Conservation (phyloP, 2,888 invertebrate genomes). For the Timema podura region DNA sequence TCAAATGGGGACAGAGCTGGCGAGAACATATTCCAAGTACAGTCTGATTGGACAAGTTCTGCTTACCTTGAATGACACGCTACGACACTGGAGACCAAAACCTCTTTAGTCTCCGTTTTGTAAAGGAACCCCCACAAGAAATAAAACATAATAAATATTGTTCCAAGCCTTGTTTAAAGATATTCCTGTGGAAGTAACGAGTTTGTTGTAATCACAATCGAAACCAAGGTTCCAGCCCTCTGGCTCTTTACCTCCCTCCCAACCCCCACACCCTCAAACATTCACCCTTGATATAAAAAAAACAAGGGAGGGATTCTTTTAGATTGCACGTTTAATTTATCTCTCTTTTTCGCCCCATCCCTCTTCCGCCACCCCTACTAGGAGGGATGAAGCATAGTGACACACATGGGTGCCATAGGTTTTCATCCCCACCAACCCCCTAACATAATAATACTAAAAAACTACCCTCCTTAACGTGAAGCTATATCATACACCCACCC, state of each 20-base stretch:
- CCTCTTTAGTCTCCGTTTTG: too few relatives aligned
- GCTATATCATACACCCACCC: constrained; percentile 22
- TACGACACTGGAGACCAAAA: too few relatives aligned
- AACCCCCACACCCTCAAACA: constrained; percentile 7
- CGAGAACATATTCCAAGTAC: too few relatives aligned
- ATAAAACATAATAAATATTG: too few relatives aligned
- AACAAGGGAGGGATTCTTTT: constrained; percentile 18
- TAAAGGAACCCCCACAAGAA: too few relatives aligned
- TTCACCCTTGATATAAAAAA: constrained; percentile 7
- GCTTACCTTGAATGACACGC: too few relatives aligned
- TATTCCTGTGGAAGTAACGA: too few relatives aligned
- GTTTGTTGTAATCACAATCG: too few relatives aligned
- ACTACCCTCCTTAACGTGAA: constrained; percentile 29
- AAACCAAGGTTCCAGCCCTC: not conserved
- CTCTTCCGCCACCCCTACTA: constrained; percentile 19
- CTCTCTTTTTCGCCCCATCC: constrained; percentile 22
- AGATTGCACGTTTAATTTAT: constrained; percentile 28
- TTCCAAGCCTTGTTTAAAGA: too few relatives aligned
- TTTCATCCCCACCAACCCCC: constrained; percentile 21
- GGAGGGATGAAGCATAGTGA: constrained; percentile 24
- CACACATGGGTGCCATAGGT: constrained; percentile 27
- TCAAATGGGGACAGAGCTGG: too few relatives aligned
- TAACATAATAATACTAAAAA: constrained; percentile 27
- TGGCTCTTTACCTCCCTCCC: too few relatives aligned
- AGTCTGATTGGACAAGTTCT: too few relatives aligned